Evolutionary conservation across 2,888 invertebrate species (phyloP), one percentile per base, ranked within the genome.

Genomic region (Pinctada fucata): DNA sequence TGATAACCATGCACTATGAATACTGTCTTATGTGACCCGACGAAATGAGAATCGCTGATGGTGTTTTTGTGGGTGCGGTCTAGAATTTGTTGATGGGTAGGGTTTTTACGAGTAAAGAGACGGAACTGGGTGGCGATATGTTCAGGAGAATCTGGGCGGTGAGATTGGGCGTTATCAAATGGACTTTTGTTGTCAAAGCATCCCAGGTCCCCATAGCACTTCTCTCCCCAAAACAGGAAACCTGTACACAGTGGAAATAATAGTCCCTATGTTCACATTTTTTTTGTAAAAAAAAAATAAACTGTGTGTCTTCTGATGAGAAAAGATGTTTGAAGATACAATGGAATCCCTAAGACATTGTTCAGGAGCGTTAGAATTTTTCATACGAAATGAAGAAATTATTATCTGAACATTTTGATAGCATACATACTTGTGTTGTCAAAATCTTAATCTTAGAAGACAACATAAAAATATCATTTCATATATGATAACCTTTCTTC

Each of bases 1-100:
- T 97, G 97, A 91, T 97, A 98, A 3, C 98, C 98, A 90, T 98
- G 98, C 0, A 97, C 96, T 88, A 98, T 96, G 79, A 98, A 95
- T 87, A 97, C 97, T 3, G 97, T 96, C 0, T 96, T 95, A 91
- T 96, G 95, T 0, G 94, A 94, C 0, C 95, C 94, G 92, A 97
- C 96, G 92, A 97, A 97, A 86, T 94, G 95, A 0, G 96, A 96
- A 81, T 94, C 94, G 84, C 95, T 95, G 6, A 96, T 95, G 2
- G 95, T 94, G 0, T 95, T 95, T 94, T 95, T 94, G 91, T 96
- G 95, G 86, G 95, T 76, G 6, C 83, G 82, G 16, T 84, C 58
- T 31, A 80, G 65, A 50, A 78, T 75, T 13, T 76, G 63, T 8
- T 63, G 66, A 45, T 72, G 49, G 2, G 52, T 49, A 13, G 80